A percentile compares a stretch with the other conserved stretches of the same genome.
These are phyloP conservation scores for Tinea pellionella DNA, from an alignment of 2,888 invertebrate species.

Conservation along the genomic window DNA sequence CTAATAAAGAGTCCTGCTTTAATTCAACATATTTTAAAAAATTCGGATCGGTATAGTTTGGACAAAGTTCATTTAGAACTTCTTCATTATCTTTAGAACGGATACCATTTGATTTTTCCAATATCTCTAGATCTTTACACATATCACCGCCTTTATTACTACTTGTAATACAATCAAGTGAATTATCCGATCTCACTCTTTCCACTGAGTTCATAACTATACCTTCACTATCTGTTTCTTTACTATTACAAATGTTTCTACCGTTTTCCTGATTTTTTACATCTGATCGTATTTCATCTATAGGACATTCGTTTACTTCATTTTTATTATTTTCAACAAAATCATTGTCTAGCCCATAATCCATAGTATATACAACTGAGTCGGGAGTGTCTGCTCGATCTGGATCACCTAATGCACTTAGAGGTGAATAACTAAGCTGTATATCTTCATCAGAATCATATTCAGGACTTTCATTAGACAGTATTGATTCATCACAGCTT, in stretches of 20 bases:
- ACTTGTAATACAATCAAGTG: not conserved
- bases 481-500: too few relatives aligned
- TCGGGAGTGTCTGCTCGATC: not conserved
- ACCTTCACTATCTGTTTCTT: too few relatives aligned
- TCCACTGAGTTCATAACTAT: too few relatives aligned
- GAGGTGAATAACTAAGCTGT: not conserved
- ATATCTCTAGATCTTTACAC: not conserved
- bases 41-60: conserved; percentile 28
- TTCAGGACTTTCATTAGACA: not conserved
- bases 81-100: too few relatives aligned
- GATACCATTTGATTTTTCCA: not conserved
- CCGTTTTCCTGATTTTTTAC: too few relatives aligned
- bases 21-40: conserved; percentile 60
- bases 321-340: not conserved
- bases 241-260: too few relatives aligned
- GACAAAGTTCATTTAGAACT: too few relatives aligned
- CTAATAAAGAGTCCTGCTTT: conserved; percentile 52
- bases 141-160: not conserved
- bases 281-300: not conserved
- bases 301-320: not conserved
- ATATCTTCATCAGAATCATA: not conserved
- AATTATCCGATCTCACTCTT: too few relatives aligned
- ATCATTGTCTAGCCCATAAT: not conserved
- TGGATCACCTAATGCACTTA: not conserved
- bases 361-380: not conserved